Base-by-base conservation (phyloP, 2,888 invertebrate genomes). In the Anticlea derivata region DNA sequence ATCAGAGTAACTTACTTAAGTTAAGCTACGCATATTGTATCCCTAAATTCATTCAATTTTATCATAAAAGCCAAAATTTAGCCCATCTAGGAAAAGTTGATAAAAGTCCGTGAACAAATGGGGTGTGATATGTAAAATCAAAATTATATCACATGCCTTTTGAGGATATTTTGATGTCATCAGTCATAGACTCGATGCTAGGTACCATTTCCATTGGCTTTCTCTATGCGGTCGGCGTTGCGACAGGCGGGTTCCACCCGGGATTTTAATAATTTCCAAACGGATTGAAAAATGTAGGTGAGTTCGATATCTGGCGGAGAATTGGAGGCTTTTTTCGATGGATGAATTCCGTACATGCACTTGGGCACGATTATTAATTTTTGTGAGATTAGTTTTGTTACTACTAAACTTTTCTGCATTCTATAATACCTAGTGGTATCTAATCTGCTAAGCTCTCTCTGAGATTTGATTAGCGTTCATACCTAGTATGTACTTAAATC, bases 251-350 rank as follows among this genome's bases (percentile, higher is more conserved):
- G 66, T 62, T 60, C 56, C 57, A 62, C 59, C 53, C 52, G 66
- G 69, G 73, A 76, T 85, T 86, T 80, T 80, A 79, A 84, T 86
- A 83, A 80, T 83, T 80, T 73, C 69, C 70, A 78, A 62, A 73
- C 67, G 69, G 75, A 80, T 79, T 74, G 72, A 68, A 75, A 75
- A 75, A 72, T 73, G 68, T 61, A 63, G 56, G 60, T 41, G 52
- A 47, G 55, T 49, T 45, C 44, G 37, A 52, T 63, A 61, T 61
- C 54, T 59, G 44, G n/a, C 26, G 49, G 38, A 50, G 44, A 41
- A 43, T 47, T 24, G 40, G 44, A 24, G 26, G 41, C 27, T 26
- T 40, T 49, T 54, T 48, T 34, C 41, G 30, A 29, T 44, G 57
- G 48, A 55, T 52, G 39, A 48, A 50, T 45, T 58, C 29, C 13